Conservation (phyloP, 2,113 vertebrate genomes). For the Triplophysa rosa region DNA sequence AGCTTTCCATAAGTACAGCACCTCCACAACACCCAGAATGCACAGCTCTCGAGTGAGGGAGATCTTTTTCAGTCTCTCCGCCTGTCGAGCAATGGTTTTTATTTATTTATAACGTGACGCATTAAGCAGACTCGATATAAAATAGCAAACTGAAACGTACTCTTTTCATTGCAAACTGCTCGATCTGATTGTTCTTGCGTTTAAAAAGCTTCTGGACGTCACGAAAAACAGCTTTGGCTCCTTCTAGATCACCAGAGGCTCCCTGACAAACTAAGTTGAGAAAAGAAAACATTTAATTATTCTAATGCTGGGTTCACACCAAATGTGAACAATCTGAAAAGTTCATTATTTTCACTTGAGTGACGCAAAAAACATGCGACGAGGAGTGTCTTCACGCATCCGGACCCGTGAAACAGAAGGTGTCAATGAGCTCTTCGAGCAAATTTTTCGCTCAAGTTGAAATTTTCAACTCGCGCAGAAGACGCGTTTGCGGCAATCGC, state of each 20-base stretch:
- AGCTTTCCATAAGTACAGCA: conserved; percentile 97
- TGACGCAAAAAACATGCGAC: too few relatives aligned
- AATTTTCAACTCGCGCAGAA: too few relatives aligned
- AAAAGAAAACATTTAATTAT: conserved; percentile 18
- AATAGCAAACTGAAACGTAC: conserved; percentile 63
- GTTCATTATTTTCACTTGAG: too few relatives aligned
- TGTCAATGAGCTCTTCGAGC: too few relatives aligned
- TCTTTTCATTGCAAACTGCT: conserved; percentile 97
- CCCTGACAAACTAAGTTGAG: conserved; percentile 86
- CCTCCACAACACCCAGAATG: conserved; percentile 91
- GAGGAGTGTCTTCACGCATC: too few relatives aligned
- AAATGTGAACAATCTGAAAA: too few relatives aligned
- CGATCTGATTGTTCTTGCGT: conserved; percentile 98
- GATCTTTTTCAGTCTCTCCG: conserved; percentile 88
- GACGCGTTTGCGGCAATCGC: too few relatives aligned
- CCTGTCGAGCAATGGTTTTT: conserved; percentile 69
- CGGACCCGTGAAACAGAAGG: too few relatives aligned
- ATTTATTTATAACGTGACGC: too few relatives aligned
- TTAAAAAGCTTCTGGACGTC: conserved; percentile 98
- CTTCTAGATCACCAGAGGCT: conserved; percentile 86
- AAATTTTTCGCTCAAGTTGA: too few relatives aligned
- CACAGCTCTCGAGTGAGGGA: conserved; percentile 86
- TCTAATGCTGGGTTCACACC: not conserved
- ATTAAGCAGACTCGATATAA: too few relatives aligned
- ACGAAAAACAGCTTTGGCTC: conserved; percentile 87